These are phyloP conservation scores for Palaemon carinicauda DNA, from an alignment of 1,140 invertebrate species.

Conservation along the genomic window DNA sequence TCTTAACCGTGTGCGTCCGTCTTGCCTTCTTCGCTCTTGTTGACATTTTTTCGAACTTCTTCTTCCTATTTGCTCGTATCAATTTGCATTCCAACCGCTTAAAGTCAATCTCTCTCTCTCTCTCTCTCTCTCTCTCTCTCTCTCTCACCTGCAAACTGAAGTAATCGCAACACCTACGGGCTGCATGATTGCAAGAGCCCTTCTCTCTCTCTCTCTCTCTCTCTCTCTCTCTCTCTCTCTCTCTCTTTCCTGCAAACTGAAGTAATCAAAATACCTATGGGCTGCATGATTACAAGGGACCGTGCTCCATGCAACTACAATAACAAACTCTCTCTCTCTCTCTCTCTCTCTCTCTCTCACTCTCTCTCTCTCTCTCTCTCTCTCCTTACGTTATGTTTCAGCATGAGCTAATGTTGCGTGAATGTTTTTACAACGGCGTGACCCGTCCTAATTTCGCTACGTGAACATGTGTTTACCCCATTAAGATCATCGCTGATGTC, in stretches of 20 bases:
- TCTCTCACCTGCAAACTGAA: too few relatives aligned
- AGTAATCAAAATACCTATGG: too few relatives aligned
- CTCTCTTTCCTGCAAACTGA: too few relatives aligned
- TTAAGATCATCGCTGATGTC: conserved; percentile 37
- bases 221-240: neutral
- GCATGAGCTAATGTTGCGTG: neutral
- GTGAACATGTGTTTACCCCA: conserved; percentile 45
- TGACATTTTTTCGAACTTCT: neutral
- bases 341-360: neutral
- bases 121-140: too few relatives aligned
- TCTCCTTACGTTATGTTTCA: neutral
- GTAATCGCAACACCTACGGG: too few relatives aligned
- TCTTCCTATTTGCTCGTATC: neutral
- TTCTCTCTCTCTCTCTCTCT: neutral
- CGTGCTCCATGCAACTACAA: too few relatives aligned
- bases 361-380: neutral
- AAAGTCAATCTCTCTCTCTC: neutral
- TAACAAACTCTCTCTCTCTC: neutral
- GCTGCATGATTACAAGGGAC: too few relatives aligned
- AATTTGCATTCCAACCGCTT: too few relatives aligned
- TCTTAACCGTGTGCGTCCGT: too few relatives aligned
- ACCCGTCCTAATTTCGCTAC: neutral
- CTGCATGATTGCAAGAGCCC: too few relatives aligned
- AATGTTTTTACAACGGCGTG: conserved; percentile 27
- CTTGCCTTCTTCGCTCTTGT: too few relatives aligned